Evolutionary conservation across 2,888 invertebrate species (phyloP).

Genomic region (Maniola hyperantus): DNA sequence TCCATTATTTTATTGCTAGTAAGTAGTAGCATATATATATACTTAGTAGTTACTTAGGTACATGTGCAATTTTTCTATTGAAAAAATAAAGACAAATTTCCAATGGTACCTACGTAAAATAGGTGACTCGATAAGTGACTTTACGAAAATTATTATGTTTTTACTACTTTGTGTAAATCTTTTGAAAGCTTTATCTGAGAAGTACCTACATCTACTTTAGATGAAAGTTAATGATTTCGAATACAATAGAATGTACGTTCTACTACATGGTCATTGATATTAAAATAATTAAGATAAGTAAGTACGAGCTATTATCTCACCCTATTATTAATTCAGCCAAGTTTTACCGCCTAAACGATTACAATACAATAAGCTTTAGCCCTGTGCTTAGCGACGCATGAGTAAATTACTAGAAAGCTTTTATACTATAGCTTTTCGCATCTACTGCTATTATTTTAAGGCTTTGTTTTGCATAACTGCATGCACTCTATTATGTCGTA

Average conservation of each 20-base stretch:
- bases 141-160: too few species aligned
- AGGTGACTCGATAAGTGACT: too few species aligned
- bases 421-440: conserved; percentile 7
- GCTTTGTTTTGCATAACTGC: conserved; percentile 3
- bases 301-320: conserved; percentile 7
- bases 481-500: not conserved
- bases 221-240: not conserved
- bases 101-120: too few species aligned
- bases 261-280: not conserved
- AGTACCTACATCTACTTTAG: not conserved
- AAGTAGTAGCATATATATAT: too few species aligned
- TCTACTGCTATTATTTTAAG: not conserved
- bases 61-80: too few species aligned
- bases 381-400: conserved; percentile 23
- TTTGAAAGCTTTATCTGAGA: not conserved
- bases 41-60: too few species aligned
- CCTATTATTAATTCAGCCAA: conserved; percentile 18
- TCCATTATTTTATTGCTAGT: not conserved
- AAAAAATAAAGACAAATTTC: too few species aligned
- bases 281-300: not conserved
- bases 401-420: conserved; percentile 27
- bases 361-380: conserved; percentile 47
- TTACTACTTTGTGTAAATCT: too few species aligned
- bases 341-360: conserved; percentile 37
- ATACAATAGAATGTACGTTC: not conserved